phyloP scores from a whole-genome alignment of 1,140 invertebrate species.

The Hermatobates lingyangjiaoensis region DNA sequence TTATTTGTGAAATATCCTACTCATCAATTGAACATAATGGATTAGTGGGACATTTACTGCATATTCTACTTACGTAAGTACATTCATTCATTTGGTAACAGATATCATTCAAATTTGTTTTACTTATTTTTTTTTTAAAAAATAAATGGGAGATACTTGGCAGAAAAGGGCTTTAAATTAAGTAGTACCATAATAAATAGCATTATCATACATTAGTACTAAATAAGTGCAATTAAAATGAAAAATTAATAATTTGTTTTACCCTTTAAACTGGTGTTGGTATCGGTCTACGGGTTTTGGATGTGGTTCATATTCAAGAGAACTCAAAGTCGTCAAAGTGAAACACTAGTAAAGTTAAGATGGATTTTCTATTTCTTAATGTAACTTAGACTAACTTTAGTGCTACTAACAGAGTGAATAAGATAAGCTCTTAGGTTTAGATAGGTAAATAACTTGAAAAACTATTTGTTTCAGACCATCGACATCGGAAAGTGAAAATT shows the following conservation, averaged over 20 bases:
- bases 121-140: neutral
- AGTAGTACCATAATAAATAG: neutral
- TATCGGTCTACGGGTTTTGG: neutral
- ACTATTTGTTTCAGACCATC: slow-evolving; percentile 1
- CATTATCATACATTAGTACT: neutral
- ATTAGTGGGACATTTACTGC: neutral
- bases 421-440: neutral
- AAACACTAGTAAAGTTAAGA: neutral
- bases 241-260: neutral
- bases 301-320: neutral
- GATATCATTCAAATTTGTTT: neutral
- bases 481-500: neutral
- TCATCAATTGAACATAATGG: slow-evolving; percentile 4
- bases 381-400: too few relatives aligned
- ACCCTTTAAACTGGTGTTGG: neutral
- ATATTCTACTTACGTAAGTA: slow-evolving; percentile 1
- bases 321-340: neutral
- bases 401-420: neutral
- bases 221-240: neutral
- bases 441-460: neutral
- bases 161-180: neutral
- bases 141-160: neutral
- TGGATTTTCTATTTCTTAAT: neutral
- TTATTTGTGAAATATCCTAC: slow-evolving; percentile 14
- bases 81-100: neutral